phyloP scores from a whole-genome alignment of 1,140 invertebrate genomes.

The Caenorhabditis briggsae region DNA sequence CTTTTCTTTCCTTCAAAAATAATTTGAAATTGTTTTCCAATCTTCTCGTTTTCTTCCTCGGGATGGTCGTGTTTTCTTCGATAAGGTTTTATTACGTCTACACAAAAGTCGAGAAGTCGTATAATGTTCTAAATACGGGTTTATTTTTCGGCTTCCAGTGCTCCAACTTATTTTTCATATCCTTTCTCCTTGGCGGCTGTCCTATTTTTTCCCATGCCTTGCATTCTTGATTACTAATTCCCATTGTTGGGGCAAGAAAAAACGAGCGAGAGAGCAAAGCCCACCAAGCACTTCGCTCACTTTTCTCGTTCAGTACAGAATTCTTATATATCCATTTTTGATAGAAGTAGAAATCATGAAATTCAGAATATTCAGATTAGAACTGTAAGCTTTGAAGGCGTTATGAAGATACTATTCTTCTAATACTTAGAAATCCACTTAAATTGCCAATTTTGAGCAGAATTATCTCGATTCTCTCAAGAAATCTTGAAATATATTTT shows the following conservation, averaged over 20 bases:
- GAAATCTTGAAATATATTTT: too few relatives aligned
- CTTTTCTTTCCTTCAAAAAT: constrained; percentile 31
- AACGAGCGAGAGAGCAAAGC: constrained; percentile 18
- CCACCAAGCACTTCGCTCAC: background rate
- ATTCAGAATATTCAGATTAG: too few relatives aligned
- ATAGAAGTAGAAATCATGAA: too few relatives aligned
- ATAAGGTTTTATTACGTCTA: too few relatives aligned
- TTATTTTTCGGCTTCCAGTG: background rate
- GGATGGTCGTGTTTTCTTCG: background rate
- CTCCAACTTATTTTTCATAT: background rate
- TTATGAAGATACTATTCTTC: too few relatives aligned
- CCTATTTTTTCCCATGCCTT: constrained; percentile 38
- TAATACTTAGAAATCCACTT: too few relatives aligned
- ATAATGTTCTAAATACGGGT: background rate
- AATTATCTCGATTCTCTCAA: too few relatives aligned
- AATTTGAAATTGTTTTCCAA: constrained; percentile 47
- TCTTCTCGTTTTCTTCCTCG: background rate
- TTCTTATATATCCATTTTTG: background rate
- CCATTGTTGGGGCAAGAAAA: constrained; percentile 14
- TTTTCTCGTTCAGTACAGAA: constrained; percentile 1
- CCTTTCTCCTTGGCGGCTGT: background rate
- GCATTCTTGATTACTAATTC: constrained; percentile 34
- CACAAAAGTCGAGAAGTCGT: background rate
- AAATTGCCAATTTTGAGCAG: too few relatives aligned
- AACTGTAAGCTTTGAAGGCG: too few relatives aligned